These are phyloP conservation scores for Lethrus apterus DNA, from an alignment of 1,140 invertebrate species.

Conservation along the genomic window DNA sequence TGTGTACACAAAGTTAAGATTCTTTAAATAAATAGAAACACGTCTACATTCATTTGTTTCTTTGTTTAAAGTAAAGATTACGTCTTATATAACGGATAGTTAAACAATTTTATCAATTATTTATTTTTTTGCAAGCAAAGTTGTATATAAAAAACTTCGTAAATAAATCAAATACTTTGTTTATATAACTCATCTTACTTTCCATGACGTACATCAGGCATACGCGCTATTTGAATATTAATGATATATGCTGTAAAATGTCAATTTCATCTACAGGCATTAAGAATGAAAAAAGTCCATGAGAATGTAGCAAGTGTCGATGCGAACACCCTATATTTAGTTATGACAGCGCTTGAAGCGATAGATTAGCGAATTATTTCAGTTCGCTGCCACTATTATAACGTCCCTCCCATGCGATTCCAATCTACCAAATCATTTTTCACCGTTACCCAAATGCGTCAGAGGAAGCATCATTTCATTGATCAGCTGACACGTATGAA, in stretches of 20 bases:
- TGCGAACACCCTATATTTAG: constrained; percentile 19
- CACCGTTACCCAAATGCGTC: constrained; percentile 11
- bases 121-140: neutral
- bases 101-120: constrained; percentile 15
- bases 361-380: constrained; percentile 38
- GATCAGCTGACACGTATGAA: constrained; percentile 29
- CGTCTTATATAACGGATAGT: no score
- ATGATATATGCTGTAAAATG: constrained; percentile 1
- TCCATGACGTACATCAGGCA: no score
- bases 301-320: constrained; percentile 12
- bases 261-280: no score
- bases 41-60: no score
- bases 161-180: no score
- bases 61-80: no score
- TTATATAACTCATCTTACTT: no score
- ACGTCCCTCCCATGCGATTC: constrained; percentile 18
- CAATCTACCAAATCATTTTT: constrained; percentile 21
- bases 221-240: no score
- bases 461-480: constrained; percentile 24
- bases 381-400: constrained; percentile 32
- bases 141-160: no score
- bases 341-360: constrained; percentile 24
- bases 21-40: no score
- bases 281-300: constrained; percentile 5
- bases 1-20: no score